These are phyloP conservation scores for Solenodon paradoxus DNA, from an alignment of 2,113 vertebrate species.

Conservation along the genomic window DNA sequence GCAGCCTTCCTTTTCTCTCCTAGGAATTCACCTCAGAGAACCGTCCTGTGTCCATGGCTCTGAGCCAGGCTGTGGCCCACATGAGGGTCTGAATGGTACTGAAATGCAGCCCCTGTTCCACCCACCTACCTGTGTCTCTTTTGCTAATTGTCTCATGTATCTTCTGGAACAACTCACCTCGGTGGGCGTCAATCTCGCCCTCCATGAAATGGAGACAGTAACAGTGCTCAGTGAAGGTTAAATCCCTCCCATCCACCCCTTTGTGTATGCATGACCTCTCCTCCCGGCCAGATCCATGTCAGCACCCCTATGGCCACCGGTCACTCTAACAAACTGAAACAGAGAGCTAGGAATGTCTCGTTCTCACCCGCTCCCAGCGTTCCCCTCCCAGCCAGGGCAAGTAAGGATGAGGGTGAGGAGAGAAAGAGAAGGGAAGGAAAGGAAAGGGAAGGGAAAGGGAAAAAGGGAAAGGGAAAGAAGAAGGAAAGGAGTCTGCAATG, in stretches of 20 bases:
- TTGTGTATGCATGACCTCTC: neutral
- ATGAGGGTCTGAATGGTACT: rapidly evolving
- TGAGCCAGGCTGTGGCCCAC: neutral
- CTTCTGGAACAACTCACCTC: neutral
- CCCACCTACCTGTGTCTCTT: neutral
- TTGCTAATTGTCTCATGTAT: neutral
- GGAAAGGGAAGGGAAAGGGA: neutral
- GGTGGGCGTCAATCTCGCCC: neutral
- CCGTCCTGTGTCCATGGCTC: neutral
- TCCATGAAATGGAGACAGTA: neutral
- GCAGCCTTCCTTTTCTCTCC: neutral
- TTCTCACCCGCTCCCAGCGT: neutral
- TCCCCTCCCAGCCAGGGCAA: neutral
- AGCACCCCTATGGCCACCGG: neutral
- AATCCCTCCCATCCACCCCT: neutral
- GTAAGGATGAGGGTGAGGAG: neutral
- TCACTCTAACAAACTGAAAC: neutral
- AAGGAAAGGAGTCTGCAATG: neutral
- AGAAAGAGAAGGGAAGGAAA: neutral
- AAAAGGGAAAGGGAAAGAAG: neutral
- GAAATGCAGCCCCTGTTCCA: neutral
- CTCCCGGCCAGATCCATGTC: neutral
- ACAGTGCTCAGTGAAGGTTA: rapidly evolving
- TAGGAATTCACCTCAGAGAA: neutral
- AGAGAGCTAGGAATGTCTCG: neutral